phyloP scores from a whole-genome alignment of 1,140 invertebrate species.

The Drosophila lini region DNA sequence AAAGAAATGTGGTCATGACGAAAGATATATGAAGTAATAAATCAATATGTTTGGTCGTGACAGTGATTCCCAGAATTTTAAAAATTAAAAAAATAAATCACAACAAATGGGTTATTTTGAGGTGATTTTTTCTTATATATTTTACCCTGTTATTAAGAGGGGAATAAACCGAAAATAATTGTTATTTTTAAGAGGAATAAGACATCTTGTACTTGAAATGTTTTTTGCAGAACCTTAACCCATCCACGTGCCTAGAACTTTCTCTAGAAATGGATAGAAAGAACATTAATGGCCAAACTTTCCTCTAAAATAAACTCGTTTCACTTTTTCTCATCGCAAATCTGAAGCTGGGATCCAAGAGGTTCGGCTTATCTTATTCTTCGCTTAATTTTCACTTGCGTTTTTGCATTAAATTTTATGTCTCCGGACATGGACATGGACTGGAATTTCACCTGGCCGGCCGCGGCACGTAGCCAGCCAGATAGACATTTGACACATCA shows the following conservation, averaged over 20 bases:
- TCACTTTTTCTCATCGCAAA: slow-evolving; percentile 41
- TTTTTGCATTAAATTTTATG: slow-evolving; percentile 45
- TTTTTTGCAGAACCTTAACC: background rate
- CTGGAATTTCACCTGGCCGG: slow-evolving; percentile 44
- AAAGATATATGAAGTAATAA: slow-evolving; percentile 36
- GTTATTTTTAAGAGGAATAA: too few relatives aligned
- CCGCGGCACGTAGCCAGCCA: slow-evolving; percentile 36
- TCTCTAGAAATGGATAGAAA: background rate
- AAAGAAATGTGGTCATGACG: slow-evolving; percentile 31
- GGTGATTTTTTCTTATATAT: background rate
- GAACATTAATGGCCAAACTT: slow-evolving; percentile 14
- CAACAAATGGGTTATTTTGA: background rate
- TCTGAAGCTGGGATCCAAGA: slow-evolving; percentile 30
- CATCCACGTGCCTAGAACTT: background rate
- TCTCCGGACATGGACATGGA: slow-evolving; percentile 36
- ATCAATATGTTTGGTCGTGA: slow-evolving; percentile 11
- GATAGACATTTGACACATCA: slow-evolving; percentile 57
- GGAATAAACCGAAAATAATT: too few relatives aligned
- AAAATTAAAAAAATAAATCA: background rate
- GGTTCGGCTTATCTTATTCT: slow-evolving; percentile 21
- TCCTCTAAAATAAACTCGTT: background rate
- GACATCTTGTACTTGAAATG: background rate
- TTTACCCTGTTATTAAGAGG: too few relatives aligned
- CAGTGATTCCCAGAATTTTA: slow-evolving; percentile 18
- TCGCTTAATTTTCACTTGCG: slow-evolving; percentile 41